Conservation (phyloP, 2,888 invertebrate genomes). For the Amiota communis region DNA sequence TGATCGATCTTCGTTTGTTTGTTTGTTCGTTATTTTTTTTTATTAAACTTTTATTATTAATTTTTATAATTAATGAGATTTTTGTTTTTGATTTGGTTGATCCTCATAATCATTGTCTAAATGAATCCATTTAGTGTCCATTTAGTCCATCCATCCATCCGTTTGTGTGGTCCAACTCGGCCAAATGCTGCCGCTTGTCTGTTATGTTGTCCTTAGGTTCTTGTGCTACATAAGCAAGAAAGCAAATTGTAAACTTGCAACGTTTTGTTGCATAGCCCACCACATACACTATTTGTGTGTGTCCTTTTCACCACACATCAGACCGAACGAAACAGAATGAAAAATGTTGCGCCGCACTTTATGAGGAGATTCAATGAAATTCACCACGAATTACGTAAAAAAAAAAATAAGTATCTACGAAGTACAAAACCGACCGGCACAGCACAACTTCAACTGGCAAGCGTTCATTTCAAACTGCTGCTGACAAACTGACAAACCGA, state of each 20-base stretch:
- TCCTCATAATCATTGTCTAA: not conserved
- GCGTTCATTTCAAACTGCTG: slow-evolving; percentile 52
- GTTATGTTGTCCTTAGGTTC: slow-evolving; percentile 41
- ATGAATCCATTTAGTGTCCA: not conserved
- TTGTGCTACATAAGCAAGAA: slow-evolving; percentile 1
- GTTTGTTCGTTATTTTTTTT: not conserved
- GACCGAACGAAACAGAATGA: not conserved
- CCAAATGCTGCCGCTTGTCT: slow-evolving; percentile 63
- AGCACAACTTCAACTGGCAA: slow-evolving; percentile 56
- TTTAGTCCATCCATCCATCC: not conserved
- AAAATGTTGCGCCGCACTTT: not conserved
- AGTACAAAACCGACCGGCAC: not conserved
- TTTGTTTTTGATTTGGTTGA: not conserved
- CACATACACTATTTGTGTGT: not conserved
- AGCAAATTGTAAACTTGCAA: not conserved
- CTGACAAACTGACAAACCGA: not conserved
- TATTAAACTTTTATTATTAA: not conserved
- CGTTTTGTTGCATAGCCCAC: not conserved
- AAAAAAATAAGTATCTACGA: not conserved
- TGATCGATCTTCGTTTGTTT: too few species aligned
- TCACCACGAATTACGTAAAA: slow-evolving; percentile 9
- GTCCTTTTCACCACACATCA: slow-evolving; percentile 13
- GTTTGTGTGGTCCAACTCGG: slow-evolving; percentile 58
- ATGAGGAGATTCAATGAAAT: not conserved
- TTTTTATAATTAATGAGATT: not conserved